Evolutionary conservation across 2,797 vertebrate genomes (phyloP).

Genomic region (Silurus aristotelis): DNA sequence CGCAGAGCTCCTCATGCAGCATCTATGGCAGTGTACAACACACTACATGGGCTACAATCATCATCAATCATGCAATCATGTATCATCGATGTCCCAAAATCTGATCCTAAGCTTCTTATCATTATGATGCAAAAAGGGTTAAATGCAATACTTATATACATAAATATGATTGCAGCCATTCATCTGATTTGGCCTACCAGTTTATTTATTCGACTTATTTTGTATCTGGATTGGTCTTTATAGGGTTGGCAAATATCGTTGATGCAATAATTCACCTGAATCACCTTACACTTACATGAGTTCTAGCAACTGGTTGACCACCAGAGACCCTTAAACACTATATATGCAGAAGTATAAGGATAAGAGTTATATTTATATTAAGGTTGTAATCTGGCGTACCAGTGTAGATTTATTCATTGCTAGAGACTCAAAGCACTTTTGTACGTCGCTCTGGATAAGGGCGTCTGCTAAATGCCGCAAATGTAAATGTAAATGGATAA

Average conservation of each 20-base stretch:
- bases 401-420: too few relatives aligned
- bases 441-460: too few relatives aligned
- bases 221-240: not conserved
- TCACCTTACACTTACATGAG: not conserved
- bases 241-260: not conserved
- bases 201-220: not conserved
- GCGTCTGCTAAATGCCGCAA: too few relatives aligned
- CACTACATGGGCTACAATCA: not conserved
- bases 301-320: not conserved
- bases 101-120: not conserved
- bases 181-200: not conserved
- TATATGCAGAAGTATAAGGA: not conserved
- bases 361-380: too few relatives aligned
- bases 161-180: too few relatives aligned
- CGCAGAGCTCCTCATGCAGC: conserved; percentile 11
- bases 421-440: too few relatives aligned
- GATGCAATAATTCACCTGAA: too few relatives aligned
- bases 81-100: not conserved
- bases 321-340: not conserved
- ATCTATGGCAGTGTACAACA: not conserved
- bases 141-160: not conserved
- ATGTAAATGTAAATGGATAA: too few relatives aligned
- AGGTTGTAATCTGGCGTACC: too few relatives aligned
- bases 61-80: not conserved
- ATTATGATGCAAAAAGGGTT: not conserved